Percentiles rank a stretch among this genome's conserved stretches.
Conservation (phyloP, 1,140 invertebrate species). For the Zaprionus lachaisei region DNA sequence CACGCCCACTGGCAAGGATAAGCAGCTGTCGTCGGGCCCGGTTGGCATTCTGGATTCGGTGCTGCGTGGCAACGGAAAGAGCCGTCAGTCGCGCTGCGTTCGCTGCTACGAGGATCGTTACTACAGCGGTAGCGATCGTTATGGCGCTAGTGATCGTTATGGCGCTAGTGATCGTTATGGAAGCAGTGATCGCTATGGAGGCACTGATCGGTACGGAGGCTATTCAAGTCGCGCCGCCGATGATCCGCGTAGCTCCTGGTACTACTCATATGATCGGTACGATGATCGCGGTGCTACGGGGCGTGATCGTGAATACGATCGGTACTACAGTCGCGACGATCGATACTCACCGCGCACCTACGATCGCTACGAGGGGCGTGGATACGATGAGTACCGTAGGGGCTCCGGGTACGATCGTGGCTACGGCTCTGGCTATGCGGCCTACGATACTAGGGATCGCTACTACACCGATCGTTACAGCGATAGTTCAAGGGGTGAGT, state of each 20-base stretch:
- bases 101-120: constrained; percentile 80
- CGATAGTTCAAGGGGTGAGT: constrained; percentile 58
- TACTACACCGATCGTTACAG: constrained; percentile 77
- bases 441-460: constrained; percentile 69
- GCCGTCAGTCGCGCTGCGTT: constrained; percentile 77
- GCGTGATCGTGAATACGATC: constrained; percentile 62
- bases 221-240: constrained; percentile 61
- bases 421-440: constrained; percentile 48
- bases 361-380: constrained; percentile 83
- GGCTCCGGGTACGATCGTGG: constrained; percentile 57
- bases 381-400: constrained; percentile 73
- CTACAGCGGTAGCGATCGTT: constrained; percentile 33
- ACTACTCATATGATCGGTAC: constrained; percentile 66
- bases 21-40: constrained; percentile 20
- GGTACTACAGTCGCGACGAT: constrained; percentile 72
- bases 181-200: constrained; percentile 44
- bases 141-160: constrained; percentile 48
- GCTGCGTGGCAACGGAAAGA: constrained; percentile 57
- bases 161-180: constrained; percentile 64
- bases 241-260: constrained; percentile 66
- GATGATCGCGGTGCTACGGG: constrained; percentile 57
- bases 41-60: constrained; percentile 55
- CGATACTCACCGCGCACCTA: constrained; percentile 70
- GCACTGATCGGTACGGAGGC: constrained; percentile 64
- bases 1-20: constrained; percentile 25